These are phyloP conservation scores for Syngnathus rostellatus DNA, from an alignment of 2,797 vertebrate genomes.

Conservation along the genomic window DNA sequence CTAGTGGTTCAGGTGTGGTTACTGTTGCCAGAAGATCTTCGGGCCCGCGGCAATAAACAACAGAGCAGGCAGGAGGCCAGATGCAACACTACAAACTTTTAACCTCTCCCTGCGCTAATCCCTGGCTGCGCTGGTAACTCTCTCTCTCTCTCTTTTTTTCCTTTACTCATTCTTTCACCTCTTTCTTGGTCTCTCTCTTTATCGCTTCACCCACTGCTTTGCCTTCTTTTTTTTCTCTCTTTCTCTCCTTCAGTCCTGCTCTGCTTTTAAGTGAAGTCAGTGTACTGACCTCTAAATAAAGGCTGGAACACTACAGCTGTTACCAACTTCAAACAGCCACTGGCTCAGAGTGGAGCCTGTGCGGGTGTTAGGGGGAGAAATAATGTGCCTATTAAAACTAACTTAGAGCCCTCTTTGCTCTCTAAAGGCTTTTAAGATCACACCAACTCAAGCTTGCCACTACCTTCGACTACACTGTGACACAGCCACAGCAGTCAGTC, in stretches of 20 bases:
- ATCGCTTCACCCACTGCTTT: constrained; percentile 53
- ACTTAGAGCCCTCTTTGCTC: constrained; percentile 63
- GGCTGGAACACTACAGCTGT: constrained; percentile 73
- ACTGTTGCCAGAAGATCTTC: constrained; percentile 73
- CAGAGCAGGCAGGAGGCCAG: constrained; percentile 76
- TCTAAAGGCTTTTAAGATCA: constrained; percentile 54
- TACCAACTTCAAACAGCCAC: constrained; percentile 71
- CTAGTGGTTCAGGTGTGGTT: constrained; percentile 73
- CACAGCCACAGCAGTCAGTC: constrained; percentile 19
- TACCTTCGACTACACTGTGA: constrained; percentile 36
- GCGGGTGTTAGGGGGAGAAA: constrained; percentile 56
- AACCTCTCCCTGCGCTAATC: constrained; percentile 73
- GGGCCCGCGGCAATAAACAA: constrained; percentile 75
- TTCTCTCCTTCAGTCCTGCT: constrained; percentile 50
- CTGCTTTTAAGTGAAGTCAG: constrained; percentile 71
- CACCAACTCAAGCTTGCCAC: constrained; percentile 40
- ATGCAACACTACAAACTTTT: constrained; percentile 75
- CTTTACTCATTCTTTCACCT: constrained; percentile 60
- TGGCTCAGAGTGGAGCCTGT: constrained; percentile 54
- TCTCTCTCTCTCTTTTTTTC: constrained; percentile 47
- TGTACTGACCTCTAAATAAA: constrained; percentile 78
- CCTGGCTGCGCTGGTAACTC: constrained; percentile 65
- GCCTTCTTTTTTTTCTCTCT: constrained; percentile 36
- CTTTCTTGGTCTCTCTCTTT: constrained; percentile 54
- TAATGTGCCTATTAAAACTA: constrained; percentile 75